A percentile compares a stretch with the other conserved stretches of the same genome.
phyloP scores from a whole-genome alignment of 2,797 vertebrate species.

The Microchirus variegatus region DNA sequence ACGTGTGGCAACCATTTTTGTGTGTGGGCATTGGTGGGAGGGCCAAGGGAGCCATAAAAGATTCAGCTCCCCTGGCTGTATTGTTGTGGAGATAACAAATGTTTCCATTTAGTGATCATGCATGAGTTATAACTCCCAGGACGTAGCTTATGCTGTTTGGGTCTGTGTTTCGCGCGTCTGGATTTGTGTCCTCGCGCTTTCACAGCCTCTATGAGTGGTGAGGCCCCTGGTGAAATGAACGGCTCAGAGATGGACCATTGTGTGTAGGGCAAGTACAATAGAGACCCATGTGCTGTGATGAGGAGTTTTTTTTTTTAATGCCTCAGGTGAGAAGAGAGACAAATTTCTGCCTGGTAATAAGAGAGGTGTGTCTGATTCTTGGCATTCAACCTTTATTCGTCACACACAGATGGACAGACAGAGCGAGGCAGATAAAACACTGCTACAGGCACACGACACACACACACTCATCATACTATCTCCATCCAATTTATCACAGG shows the following conservation, averaged over 20 bases:
- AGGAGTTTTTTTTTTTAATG: constrained; percentile 25
- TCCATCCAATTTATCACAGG: constrained; percentile 63
- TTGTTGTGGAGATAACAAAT: constrained; percentile 73
- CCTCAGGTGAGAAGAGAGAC: constrained; percentile 49
- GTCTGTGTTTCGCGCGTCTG: constrained; percentile 22
- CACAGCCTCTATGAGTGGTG: constrained; percentile 30
- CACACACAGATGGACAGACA: constrained; percentile 41
- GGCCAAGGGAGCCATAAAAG: constrained; percentile 62
- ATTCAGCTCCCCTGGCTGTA: constrained; percentile 66
- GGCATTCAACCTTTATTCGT: constrained; percentile 27
- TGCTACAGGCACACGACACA: constrained; percentile 6
- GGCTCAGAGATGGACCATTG: constrained; percentile 16
- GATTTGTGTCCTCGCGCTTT: constrained; percentile 37
- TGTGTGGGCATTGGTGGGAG: constrained; percentile 11
- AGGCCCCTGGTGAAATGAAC: constrained; percentile 13
- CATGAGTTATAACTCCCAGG: constrained; percentile 74
- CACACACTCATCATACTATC: constrained; percentile 30
- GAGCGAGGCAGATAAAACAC: constrained; percentile 31
- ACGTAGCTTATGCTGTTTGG: constrained; percentile 38
- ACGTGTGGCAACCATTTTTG: constrained; percentile 45
- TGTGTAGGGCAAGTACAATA: constrained; percentile 42
- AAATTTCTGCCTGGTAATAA: constrained; percentile 29
- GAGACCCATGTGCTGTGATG: constrained; percentile 20
- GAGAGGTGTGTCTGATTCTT: constrained; percentile 34
- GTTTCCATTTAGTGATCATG: constrained; percentile 76